These are phyloP conservation scores for Malthinus flaveolus DNA, from an alignment of 2,888 invertebrate genomes.

Conservation along the genomic window DNA sequence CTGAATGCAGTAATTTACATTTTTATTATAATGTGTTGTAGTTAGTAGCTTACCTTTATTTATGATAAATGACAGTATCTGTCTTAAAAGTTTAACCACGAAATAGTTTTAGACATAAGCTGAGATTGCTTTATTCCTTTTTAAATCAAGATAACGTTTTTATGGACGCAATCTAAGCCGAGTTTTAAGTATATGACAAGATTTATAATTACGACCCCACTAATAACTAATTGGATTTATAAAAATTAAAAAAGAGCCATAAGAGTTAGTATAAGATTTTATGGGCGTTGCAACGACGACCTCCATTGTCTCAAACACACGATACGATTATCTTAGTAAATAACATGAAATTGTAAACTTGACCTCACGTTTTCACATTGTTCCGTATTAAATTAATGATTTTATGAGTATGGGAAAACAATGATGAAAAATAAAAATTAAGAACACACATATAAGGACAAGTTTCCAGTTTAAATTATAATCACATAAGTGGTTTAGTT, in stretches of 20 bases:
- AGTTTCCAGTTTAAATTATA: too few relatives aligned
- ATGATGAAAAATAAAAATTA: background rate
- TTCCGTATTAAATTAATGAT: slow-evolving; percentile 5
- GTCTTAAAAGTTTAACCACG: background rate
- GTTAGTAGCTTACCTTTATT: slow-evolving; percentile 1
- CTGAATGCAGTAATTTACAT: slow-evolving; percentile 12
- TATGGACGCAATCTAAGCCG: too few relatives aligned
- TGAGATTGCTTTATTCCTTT: too few relatives aligned
- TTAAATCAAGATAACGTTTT: too few relatives aligned
- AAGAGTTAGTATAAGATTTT: slow-evolving; percentile 8
- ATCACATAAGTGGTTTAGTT: too few relatives aligned
- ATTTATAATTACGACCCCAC: background rate
- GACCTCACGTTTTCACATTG: slow-evolving; percentile 7
- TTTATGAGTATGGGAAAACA: slow-evolving; percentile 5
- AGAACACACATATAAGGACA: background rate
- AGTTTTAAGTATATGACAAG: background rate
- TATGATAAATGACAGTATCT: slow-evolving; percentile 8
- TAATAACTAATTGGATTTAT: slow-evolving; percentile 5
- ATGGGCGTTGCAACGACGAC: slow-evolving; percentile 18
- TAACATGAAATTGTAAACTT: slow-evolving; percentile 4
- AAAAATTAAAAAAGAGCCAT: background rate
- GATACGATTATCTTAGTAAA: slow-evolving; percentile 12
- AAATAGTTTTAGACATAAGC: too few relatives aligned
- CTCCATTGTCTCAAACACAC: slow-evolving; percentile 16
- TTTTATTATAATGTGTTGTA: slow-evolving; percentile 10